Evolutionary conservation across 1,140 invertebrate genomes (phyloP).

Genomic region (Lysiphlebus fabarum): DNA sequence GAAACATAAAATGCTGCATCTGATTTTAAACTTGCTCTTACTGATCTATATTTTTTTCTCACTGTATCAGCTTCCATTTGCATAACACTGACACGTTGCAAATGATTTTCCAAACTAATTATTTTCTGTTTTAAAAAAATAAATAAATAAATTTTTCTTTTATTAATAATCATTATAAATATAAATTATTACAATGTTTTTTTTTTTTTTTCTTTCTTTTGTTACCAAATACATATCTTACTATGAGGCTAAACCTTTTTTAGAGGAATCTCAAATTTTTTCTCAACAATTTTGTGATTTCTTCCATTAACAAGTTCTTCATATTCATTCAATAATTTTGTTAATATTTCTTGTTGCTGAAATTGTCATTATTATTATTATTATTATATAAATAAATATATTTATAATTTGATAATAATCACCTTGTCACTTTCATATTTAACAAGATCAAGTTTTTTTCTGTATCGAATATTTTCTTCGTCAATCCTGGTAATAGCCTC

Average conservation of each 20-base stretch:
- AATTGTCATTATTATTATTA: constrained; percentile 8
- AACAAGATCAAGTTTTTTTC: constrained; percentile 72
- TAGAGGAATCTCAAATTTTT: constrained; percentile 42
- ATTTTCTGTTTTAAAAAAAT: constrained; percentile 58
- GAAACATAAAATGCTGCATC: constrained; percentile 72
- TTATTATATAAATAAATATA: neutral
- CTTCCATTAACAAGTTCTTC: constrained; percentile 57
- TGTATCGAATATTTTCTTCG: constrained; percentile 71
- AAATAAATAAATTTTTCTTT: constrained; percentile 3
- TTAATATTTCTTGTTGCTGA: constrained; percentile 55
- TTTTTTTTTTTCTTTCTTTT: neutral
- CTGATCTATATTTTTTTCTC: constrained; percentile 71
- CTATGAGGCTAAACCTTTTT: constrained; percentile 42
- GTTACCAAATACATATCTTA: constrained; percentile 17
- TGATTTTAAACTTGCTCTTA: constrained; percentile 66
- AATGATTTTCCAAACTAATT: constrained; percentile 66
- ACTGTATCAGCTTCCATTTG: constrained; percentile 76
- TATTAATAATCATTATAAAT: neutral
- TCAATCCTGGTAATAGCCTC: constrained; percentile 64
- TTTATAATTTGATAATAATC: constrained; percentile 14
- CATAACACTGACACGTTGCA: constrained; percentile 71
- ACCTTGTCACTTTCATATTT: constrained; percentile 65
- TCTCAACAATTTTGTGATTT: constrained; percentile 45
- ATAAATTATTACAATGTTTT: neutral
- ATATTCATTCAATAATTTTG: constrained; percentile 58